phyloP scores from a whole-genome alignment of 2,797 vertebrate species.

The Rhinophrynus dorsalis region DNA sequence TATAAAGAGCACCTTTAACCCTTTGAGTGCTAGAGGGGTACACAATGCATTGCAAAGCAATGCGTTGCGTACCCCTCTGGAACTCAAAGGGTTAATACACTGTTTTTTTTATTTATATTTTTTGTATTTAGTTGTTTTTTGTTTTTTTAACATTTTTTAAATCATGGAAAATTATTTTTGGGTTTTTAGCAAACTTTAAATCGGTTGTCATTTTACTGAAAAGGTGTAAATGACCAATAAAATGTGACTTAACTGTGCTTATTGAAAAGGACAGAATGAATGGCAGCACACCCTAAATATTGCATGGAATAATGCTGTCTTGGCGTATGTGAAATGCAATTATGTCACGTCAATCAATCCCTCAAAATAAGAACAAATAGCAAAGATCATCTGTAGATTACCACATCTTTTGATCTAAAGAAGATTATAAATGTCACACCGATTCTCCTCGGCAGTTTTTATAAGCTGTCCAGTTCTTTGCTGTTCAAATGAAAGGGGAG shows the following conservation, averaged over 20 bases:
- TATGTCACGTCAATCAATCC: constrained; percentile 23
- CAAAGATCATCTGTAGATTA: neutral
- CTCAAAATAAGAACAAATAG: constrained; percentile 5
- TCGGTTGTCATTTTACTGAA: neutral
- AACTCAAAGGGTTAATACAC: too few species aligned
- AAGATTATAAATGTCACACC: constrained; percentile 22
- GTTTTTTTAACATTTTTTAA: too few species aligned
- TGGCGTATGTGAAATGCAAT: constrained; percentile 19
- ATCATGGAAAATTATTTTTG: neutral
- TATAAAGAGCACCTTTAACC: too few species aligned
- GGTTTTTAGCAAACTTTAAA: neutral
- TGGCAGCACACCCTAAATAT: neutral
- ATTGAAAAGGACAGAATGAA: too few species aligned
- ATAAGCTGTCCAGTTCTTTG: constrained; percentile 4
- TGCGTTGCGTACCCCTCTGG: too few species aligned
- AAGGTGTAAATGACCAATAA: neutral
- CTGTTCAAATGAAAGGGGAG: constrained; percentile 1
- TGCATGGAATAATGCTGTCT: neutral
- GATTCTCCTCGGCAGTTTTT: neutral
- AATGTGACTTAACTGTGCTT: neutral
- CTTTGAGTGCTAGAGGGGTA: too few species aligned
- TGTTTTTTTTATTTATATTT: too few species aligned
- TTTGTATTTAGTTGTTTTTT: too few species aligned
- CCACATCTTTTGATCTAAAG: neutral
- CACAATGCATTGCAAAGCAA: too few species aligned